These are phyloP conservation scores for Pomacea canaliculata DNA, from an alignment of 2,888 invertebrate genomes.

Conservation along the genomic window DNA sequence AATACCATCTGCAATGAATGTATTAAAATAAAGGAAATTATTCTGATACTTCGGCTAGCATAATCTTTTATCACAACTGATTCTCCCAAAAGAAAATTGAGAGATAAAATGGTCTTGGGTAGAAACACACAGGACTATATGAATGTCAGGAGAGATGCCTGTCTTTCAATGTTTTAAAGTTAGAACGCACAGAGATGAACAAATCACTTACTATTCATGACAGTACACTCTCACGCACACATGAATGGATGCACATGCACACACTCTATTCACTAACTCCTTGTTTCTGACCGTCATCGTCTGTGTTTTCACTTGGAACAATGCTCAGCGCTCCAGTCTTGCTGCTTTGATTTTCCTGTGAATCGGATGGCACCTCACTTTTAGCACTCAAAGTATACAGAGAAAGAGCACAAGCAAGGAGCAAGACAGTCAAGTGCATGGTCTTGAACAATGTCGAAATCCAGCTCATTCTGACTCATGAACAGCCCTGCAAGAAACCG, in stretches of 20 bases:
- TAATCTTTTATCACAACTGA: no score
- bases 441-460: conserved; percentile 35
- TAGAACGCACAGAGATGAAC: no score
- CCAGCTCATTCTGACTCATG: conserved; percentile 28
- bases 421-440: conserved; percentile 39
- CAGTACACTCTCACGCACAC: no score
- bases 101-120: not conserved
- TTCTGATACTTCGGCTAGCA: no score
- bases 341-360: not conserved
- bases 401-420: conserved; percentile 39
- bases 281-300: conserved; percentile 27
- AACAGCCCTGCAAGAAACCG: no score
- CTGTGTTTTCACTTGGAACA: conserved; percentile 36
- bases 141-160: not conserved
- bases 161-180: not conserved
- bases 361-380: conserved; percentile 32
- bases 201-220: no score
- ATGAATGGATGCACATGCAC: no score
- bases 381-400: conserved; percentile 39
- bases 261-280: not conserved
- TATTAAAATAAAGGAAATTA: not conserved
- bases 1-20: conserved; percentile 38
- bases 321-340: conserved; percentile 43
- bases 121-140: not conserved
- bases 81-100: not conserved